Conservation (phyloP, 1,140 invertebrate species). For the Pantala flavescens region DNA sequence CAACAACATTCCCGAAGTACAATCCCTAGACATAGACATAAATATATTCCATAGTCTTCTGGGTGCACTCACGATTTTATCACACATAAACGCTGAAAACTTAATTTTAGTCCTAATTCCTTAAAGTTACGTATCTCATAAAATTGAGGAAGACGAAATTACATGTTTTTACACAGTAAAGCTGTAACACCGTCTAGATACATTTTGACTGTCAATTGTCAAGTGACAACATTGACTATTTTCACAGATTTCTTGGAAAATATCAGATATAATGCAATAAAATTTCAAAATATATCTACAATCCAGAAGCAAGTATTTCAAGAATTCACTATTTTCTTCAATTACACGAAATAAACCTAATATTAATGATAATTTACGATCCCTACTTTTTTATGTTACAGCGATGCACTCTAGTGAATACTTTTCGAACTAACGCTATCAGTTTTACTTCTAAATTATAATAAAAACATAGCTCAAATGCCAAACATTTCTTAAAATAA, state of each 20-base stretch:
- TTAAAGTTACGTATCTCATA: background rate
- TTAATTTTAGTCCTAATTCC: background rate
- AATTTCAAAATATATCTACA: background rate
- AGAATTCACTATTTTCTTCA: background rate
- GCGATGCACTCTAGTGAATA: background rate
- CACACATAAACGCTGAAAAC: background rate
- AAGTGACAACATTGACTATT: background rate
- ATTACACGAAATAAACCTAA: background rate
- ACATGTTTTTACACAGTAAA: conserved; percentile 3
- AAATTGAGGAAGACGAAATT: background rate
- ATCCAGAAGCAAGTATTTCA: background rate
- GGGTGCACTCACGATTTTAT: background rate
- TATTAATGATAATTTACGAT: background rate
- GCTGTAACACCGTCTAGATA: background rate
- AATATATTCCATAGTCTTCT: background rate
- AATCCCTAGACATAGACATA: background rate
- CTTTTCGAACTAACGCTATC: background rate
- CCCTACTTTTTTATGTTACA: background rate
- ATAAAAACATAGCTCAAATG: background rate
- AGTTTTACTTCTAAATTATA: background rate
- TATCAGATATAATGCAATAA: background rate
- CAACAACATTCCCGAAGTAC: background rate
- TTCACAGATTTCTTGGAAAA: background rate
- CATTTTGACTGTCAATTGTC: conserved; percentile 1
- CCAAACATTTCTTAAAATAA: background rate